Evolutionary conservation across 2,888 invertebrate genomes (phyloP).

Genomic region (Syrista parreyssii): DNA sequence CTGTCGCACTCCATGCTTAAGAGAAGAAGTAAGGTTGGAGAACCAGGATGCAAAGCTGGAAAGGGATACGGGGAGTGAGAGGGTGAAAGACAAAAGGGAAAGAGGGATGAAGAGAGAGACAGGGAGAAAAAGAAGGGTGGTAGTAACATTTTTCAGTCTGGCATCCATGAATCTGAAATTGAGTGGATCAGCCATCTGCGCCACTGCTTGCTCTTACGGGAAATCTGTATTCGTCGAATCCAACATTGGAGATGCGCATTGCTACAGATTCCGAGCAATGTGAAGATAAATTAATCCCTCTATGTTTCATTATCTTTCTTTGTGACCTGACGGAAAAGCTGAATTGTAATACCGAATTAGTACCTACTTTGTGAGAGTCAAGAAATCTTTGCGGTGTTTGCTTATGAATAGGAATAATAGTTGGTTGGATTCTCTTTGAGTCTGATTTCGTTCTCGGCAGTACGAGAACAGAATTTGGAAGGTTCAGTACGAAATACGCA

Average conservation of each 20-base stretch:
- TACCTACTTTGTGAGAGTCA: no score
- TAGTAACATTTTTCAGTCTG: slow-evolving; percentile 48
- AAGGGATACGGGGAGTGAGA: background rate
- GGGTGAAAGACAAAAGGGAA: slow-evolving; percentile 10
- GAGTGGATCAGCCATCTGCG: slow-evolving; percentile 51
- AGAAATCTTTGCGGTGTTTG: no score
- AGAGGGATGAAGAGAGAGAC: slow-evolving; percentile 15
- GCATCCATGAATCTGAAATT: slow-evolving; percentile 53
- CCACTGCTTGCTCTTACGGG: slow-evolving; percentile 24
- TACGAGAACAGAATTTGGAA: no score
- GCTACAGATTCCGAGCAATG: no score
- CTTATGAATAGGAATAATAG: no score
- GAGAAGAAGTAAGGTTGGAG: background rate
- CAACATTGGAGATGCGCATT: background rate
- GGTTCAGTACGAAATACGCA: no score
- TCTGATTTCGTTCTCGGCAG: no score
- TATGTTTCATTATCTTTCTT: no score
- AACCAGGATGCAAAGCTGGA: background rate
- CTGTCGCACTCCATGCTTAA: background rate
- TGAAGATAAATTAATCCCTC: no score
- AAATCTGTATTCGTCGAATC: background rate
- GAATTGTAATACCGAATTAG: no score
- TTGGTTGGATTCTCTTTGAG: no score
- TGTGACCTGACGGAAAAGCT: no score
- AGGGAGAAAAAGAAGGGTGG: slow-evolving; percentile 21